Conservation (phyloP, 2,797 vertebrate species). For the Catamblyrhynchus diadema region DNA sequence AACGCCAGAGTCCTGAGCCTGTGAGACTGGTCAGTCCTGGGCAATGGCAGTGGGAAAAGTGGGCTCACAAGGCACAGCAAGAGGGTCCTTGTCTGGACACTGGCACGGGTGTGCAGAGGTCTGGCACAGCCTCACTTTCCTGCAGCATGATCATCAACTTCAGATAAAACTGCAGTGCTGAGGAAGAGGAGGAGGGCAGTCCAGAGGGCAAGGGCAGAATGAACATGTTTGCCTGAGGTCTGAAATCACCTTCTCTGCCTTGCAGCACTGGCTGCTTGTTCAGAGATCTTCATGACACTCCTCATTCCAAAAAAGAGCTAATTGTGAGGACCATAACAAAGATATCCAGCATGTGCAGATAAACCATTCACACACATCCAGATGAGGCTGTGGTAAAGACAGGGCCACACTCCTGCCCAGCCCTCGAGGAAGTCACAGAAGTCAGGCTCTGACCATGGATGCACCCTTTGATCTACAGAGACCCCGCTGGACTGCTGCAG, state of each 20-base stretch:
- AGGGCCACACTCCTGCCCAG: not conserved
- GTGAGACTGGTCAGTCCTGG: not conserved
- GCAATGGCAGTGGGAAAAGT: not conserved
- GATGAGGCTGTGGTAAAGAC: accelerated
- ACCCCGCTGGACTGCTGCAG: not conserved
- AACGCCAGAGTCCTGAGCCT: not conserved
- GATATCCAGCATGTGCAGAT: accelerated
- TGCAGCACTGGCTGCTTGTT: not conserved
- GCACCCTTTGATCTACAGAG: constrained; percentile 1
- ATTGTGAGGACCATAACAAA: not conserved
- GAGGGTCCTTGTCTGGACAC: not conserved
- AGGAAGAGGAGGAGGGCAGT: not conserved
- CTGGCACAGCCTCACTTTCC: not conserved
- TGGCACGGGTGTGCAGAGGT: not conserved
- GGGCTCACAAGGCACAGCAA: not conserved
- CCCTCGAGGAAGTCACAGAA: not conserved
- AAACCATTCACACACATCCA: not conserved
- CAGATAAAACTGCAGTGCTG: not conserved
- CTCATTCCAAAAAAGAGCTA: not conserved
- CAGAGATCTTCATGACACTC: not conserved
- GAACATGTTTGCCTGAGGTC: not conserved
- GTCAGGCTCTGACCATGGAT: not conserved
- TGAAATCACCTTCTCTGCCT: not conserved
- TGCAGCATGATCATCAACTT: not conserved
- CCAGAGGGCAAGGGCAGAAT: not conserved